Base-by-base conservation (phyloP, 1,140 invertebrate genomes). In the Bombus waltoni region DNA sequence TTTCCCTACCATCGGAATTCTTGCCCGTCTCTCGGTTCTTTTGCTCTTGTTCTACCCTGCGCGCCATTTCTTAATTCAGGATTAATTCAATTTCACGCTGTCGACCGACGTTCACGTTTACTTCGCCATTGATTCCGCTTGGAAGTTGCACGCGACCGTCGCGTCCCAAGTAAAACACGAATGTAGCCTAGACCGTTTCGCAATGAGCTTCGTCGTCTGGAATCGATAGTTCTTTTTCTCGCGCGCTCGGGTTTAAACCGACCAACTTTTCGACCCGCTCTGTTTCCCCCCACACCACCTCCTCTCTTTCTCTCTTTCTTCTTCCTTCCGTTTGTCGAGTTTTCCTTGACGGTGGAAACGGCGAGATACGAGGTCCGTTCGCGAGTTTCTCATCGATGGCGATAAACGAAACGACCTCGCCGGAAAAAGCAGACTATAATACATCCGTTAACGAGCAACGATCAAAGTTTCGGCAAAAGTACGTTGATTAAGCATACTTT, bases 71-170 rank as follows among this genome's bases (percentile, higher is more conserved):
- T 92, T 89, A 90, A 90, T 92, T 89, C 85, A 25, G 84, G 83
- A 93, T 92, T 91, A 93, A 93, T 92, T 93, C 88, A 92, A 92
- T 92, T 91, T 87, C 88, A 86, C 88, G 88, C 84, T 89, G 88
- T 90, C 89, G 78, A 81, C 72, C 86, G 78, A 86, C 76, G 77
- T 83, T 77, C 85, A 72, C 86, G 81, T 90, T 90, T 81, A 78
- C 81, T 66, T 86, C 74, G 62, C 77, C 66, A 90, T 86, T 47
- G 84, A 83, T 79, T 76, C 15, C 78, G 65, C 65, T 47, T 15
- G 81, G 71, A 75, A 81, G 18, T 82, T 73, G 59, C 59, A 13
- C 62, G n/a, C 65, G 25, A 40, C 15, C 72, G 81, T 70, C 59
- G 59, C 66, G 66, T 35, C 68, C 65, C 44, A 38, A 75, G 71